Evolutionary conservation across 2,113 vertebrate species (phyloP), one percentile per base, ranked within the genome.

Genomic region (Hippopotamus amphibius): DNA sequence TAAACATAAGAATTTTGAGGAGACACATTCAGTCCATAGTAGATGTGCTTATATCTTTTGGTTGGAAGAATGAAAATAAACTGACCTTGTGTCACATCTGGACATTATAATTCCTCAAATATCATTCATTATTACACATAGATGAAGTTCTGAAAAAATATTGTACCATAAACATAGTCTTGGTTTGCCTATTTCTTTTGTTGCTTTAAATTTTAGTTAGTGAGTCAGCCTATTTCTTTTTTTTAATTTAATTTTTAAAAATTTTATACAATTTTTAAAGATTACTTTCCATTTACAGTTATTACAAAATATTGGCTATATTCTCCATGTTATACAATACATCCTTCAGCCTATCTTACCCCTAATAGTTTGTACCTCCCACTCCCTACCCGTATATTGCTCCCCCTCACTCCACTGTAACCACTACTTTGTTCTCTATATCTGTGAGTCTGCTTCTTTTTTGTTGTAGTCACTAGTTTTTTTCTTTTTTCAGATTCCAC

Each of bases 131-230:
- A 72, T 86, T 59, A 74, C n/a, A 48, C 41, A 15, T 24, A 61
- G 24, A 90, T 86, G 22, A 94, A 90, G 33, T 16, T 76, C 33
- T 92, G 79, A 87, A 76, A 87, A 79, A 69, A 37, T 19, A 63
- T 63, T 41, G 71, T 59, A 50, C 41, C 69, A 28, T 14, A 65
- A 41, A 11, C 17, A 83, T 21, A 82, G 17, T 69, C 46, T 81
- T 71, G 65, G 7, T 50, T 12, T 95, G 3, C 17, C 15, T 84
- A 59, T 53, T 80, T 88, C 55, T 71, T 46, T 80, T 37, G 46
- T 57, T 80, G 55, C 0, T 80, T 24, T 53, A n/a, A 79, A 53
- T 14, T 80, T 57, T 57, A 24, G 33, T 26, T 57, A 10, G 7
- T n/a, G 59, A 21, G 22, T 61, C 59, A 22, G 22, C 57, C 61